Percentiles rank a stretch among this genome's conserved stretches.
These are phyloP conservation scores for Agelastica alni DNA, from an alignment of 2,888 invertebrate species.

Conservation along the genomic window DNA sequence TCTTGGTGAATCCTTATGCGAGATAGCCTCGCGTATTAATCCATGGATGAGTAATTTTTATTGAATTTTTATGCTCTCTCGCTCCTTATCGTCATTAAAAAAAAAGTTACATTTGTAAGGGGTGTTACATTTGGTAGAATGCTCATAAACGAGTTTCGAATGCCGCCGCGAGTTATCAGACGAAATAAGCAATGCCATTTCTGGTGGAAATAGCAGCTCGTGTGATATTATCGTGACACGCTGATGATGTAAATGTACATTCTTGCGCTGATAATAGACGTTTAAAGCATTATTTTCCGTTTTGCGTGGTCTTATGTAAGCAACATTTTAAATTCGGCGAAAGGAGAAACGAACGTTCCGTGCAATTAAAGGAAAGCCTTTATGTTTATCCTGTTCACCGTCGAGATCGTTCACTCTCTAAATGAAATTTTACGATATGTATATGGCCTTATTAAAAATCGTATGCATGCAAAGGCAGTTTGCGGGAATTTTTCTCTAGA, in stretches of 20 bases:
- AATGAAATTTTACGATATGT: constrained; percentile 19
- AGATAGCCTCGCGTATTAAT: too few species aligned
- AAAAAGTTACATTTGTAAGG: too few species aligned
- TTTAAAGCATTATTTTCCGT: constrained; percentile 23
- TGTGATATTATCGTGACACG: constrained; percentile 20
- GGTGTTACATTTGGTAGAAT: constrained; percentile 5
- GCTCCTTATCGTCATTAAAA: too few species aligned
- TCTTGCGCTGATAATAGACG: constrained; percentile 25
- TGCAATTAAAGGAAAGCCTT: constrained; percentile 22
- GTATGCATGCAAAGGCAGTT: constrained; percentile 16
- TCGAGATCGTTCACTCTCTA: constrained; percentile 11
- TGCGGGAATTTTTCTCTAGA: constrained; percentile 2
- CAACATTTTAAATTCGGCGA: constrained; percentile 17
- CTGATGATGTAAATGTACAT: constrained; percentile 25
- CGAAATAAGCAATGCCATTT: constrained; percentile 19
- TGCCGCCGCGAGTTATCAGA: constrained; percentile 10
- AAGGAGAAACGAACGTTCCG: constrained; percentile 10
- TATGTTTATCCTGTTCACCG: constrained; percentile 13
- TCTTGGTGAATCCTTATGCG: too few species aligned
- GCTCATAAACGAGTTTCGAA: constrained; percentile 12
- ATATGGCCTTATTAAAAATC: constrained; percentile 20
- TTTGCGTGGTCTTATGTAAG: constrained; percentile 19
- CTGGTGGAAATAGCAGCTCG: constrained; percentile 16
- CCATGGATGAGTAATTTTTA: too few species aligned
- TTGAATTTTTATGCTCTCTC: too few species aligned